A percentile compares a stretch with the other conserved stretches of the same genome.
Evolutionary conservation across 2,113 vertebrate species (phyloP).

Genomic region (Rhegmatorhina hoffmannsi): DNA sequence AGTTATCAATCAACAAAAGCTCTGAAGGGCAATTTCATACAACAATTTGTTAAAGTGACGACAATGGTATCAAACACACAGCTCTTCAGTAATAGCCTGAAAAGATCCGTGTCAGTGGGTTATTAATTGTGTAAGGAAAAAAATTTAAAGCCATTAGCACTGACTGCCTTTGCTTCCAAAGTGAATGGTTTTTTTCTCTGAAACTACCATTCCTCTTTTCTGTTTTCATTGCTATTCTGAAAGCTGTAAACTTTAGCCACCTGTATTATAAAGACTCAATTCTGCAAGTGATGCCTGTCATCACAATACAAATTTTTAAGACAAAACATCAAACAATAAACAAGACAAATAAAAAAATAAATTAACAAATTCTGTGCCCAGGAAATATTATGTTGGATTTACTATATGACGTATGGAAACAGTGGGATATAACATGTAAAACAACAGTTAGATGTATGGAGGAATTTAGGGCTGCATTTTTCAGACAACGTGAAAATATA

Average conservation of each 20-base stretch:
- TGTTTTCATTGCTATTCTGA: not conserved
- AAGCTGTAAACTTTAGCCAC: not conserved
- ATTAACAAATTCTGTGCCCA: not conserved
- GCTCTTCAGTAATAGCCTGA: constrained; percentile 38
- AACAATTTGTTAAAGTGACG: constrained; percentile 49
- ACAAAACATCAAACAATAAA: not conserved
- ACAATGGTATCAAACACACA: constrained; percentile 26
- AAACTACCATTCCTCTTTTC: not conserved
- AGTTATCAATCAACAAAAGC: constrained; percentile 56
- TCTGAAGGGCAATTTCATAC: constrained; percentile 49
- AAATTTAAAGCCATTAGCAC: constrained; percentile 17
- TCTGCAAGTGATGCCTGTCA: not conserved
- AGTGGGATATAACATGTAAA: not conserved
- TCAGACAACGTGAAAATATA: not conserved
- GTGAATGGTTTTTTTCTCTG: not conserved
- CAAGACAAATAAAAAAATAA: not conserved
- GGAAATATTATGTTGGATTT: not conserved
- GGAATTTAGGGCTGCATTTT: not conserved
- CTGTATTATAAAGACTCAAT: not conserved
- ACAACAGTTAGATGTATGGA: not conserved
- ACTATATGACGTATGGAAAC: not conserved
- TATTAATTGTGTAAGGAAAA: constrained; percentile 51
- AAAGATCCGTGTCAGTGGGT: constrained; percentile 44
- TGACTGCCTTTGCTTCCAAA: constrained; percentile 20
- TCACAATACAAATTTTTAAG: not conserved